Percentiles rank a stretch among this genome's conserved stretches.
Conservation (phyloP, 2,113 vertebrate genomes). For the Halcyon malimbica region DNA sequence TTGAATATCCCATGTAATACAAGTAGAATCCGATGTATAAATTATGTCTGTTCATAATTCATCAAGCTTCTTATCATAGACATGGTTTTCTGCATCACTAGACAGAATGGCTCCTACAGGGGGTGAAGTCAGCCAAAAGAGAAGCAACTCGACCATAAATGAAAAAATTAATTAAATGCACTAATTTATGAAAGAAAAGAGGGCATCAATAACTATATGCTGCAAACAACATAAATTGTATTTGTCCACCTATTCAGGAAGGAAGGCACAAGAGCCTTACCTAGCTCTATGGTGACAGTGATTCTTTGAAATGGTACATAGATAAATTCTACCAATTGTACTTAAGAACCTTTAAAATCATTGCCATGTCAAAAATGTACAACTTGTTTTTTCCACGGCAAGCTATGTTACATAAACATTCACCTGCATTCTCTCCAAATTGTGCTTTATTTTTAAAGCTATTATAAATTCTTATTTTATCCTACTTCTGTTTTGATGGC, state of each 20-base stretch:
- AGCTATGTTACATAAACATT: conserved; percentile 42
- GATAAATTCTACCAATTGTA: background rate
- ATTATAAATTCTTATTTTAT: conserved; percentile 53
- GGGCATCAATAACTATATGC: background rate
- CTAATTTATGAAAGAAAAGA: conserved; percentile 21
- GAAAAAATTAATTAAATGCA: conserved; percentile 44
- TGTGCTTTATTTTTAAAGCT: conserved; percentile 16
- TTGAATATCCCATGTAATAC: background rate
- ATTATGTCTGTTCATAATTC: background rate
- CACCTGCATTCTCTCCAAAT: conserved; percentile 36
- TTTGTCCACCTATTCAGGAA: background rate
- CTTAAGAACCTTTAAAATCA: conserved; percentile 18
- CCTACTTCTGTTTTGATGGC: conserved; percentile 34
- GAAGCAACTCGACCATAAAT: background rate
- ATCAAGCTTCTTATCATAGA: conserved; percentile 29
- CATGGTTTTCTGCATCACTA: conserved; percentile 21
- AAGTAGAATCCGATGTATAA: background rate
- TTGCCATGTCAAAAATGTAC: background rate
- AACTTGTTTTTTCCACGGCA: background rate
- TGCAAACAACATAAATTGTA: background rate
- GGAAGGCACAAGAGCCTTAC: background rate
- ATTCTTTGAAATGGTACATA: background rate
- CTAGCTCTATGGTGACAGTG: background rate
- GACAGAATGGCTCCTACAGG: conserved; percentile 21
- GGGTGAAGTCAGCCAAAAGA: conserved; percentile 47